Conservation (phyloP, 2,113 vertebrate species). For the Pelecanus crispus region DNA sequence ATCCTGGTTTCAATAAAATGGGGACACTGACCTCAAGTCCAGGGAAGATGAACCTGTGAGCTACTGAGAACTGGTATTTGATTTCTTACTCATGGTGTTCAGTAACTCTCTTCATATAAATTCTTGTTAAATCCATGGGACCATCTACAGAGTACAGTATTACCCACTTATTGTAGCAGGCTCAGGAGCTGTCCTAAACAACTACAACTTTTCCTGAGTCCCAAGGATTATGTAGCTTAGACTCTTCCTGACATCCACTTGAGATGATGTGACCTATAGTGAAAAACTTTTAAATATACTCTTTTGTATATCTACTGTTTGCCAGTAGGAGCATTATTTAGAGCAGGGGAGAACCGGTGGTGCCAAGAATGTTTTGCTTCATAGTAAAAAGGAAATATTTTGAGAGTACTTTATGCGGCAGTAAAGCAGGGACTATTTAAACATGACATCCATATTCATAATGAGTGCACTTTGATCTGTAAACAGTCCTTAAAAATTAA, state of each 20-base stretch:
- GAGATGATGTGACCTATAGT: background rate
- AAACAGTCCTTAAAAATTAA: constrained; percentile 47
- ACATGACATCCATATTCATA: constrained; percentile 6
- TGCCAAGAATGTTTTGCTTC: constrained; percentile 15
- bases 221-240: background rate
- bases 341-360: background rate
- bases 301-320: background rate
- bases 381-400: constrained; percentile 18
- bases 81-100: background rate
- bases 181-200: background rate
- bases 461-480: constrained; percentile 38
- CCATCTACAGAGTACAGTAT: background rate
- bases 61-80: background rate
- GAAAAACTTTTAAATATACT: background rate
- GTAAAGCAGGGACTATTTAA: constrained; percentile 26
- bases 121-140: background rate
- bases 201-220: background rate
- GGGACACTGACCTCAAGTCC: background rate
- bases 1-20: background rate
- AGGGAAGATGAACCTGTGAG: background rate
- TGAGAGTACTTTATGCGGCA: background rate
- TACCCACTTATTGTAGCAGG: background rate
- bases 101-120: background rate
- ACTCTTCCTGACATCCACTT: background rate
- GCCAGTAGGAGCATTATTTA: background rate